Conservation (phyloP, 2,797 vertebrate genomes). For the Lepidocolaptes lacrymiger region DNA sequence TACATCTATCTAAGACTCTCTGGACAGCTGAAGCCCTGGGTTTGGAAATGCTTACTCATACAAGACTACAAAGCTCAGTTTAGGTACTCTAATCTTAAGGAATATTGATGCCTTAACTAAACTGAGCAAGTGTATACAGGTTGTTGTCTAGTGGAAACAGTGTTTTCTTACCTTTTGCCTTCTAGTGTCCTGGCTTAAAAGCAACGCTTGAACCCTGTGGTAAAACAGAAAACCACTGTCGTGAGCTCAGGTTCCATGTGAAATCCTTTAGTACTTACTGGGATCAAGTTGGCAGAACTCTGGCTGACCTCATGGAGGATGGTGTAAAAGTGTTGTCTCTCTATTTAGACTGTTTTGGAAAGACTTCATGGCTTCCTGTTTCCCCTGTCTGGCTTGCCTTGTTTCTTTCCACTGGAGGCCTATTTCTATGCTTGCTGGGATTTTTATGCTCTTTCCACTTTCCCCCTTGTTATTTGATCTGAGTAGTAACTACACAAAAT, state of each 20-base stretch:
- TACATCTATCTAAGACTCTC: slow-evolving; percentile 34
- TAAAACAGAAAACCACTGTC: background rate
- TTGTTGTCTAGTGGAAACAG: background rate
- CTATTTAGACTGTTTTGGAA: slow-evolving; percentile 65
- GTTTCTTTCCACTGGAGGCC: slow-evolving; percentile 2
- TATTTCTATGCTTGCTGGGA: background rate
- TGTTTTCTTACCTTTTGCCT: background rate
- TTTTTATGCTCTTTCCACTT: background rate
- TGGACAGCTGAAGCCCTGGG: slow-evolving; percentile 53
- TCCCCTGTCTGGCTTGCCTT: slow-evolving; percentile 35
- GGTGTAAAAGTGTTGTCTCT: slow-evolving; percentile 52
- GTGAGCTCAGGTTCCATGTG: slow-evolving; percentile 44
- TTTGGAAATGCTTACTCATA: slow-evolving; percentile 70
- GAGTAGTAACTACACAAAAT: background rate
- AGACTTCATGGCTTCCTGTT: slow-evolving; percentile 52
- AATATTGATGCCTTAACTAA: background rate
- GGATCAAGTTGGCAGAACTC: slow-evolving; percentile 52
- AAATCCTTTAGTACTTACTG: slow-evolving; percentile 34
- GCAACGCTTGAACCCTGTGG: background rate
- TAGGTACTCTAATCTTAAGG: background rate
- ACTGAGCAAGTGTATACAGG: background rate
- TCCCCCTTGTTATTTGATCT: background rate
- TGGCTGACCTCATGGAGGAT: slow-evolving; percentile 55
- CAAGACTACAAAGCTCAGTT: slow-evolving; percentile 1
- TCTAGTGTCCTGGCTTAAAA: background rate